Conservation (phyloP, 2,888 invertebrate species). For the Dryobotodes eremita region DNA sequence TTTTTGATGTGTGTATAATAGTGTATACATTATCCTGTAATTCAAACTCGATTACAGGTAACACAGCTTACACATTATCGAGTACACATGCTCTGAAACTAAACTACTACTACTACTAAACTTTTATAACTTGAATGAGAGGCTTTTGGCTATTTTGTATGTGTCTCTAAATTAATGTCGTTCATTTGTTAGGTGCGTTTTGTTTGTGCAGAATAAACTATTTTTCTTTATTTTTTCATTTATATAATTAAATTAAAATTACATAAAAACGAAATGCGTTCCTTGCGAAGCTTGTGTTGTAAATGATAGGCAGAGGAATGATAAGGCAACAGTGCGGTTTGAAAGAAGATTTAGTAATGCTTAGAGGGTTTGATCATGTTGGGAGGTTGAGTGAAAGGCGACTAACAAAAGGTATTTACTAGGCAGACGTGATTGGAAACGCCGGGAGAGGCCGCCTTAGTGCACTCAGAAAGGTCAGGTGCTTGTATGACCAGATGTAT, state of each 20-base stretch:
- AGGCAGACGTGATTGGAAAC: not conserved
- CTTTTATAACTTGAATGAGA: no score
- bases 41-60: not conserved
- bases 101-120: no score
- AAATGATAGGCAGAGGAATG: not conserved
- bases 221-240: no score
- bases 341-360: not conserved
- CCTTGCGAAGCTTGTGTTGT: not conserved
- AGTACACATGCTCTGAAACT: not conserved
- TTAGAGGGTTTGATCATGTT: not conserved
- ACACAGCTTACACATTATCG: not conserved
- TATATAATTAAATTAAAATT: not conserved
- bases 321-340: not conserved
- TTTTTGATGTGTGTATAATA: not conserved
- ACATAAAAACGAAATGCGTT: not conserved
- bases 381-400: not conserved
- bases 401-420: not conserved
- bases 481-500: no score
- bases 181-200: no score
- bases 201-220: no score
- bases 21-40: not conserved
- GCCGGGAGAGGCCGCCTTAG: no score
- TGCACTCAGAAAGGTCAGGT: no score
- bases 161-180: no score
- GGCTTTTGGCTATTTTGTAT: no score